Base-by-base conservation (phyloP, 2,797 vertebrate genomes). In the Pantherophis alleghaniensis region DNA sequence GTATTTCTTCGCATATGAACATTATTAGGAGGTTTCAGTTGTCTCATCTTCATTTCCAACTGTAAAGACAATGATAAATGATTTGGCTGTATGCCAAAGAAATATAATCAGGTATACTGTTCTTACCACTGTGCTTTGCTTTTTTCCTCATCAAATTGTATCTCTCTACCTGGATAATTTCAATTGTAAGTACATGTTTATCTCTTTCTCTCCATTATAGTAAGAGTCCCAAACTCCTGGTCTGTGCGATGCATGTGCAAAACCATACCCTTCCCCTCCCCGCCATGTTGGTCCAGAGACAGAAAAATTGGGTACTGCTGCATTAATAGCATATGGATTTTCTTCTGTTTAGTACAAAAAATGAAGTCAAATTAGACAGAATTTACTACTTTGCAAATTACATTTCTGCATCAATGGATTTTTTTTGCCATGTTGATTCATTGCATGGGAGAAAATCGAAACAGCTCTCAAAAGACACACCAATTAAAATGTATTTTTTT, bases 1-100 rank as follows among this genome's bases (percentile, higher is more conserved):
- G 97, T 97, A 86, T 93, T 97, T 92, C 95, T 98, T 61, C 97
- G 96, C 4, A 95, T 0, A 0, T 93, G 90, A 53, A 90, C 93
- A 57, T 90, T 86, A 26, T 93, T 88, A 0, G 98, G 97, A 79
- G 96, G 97, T 93, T 98, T 99, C 32, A 97, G 92, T 32, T 98
- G 96, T 16, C 93, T 95, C 87, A 96, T 98, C 95, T 95, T 98
- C 60, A 95, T 94, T 47, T 95, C 96, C 91, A 92, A 24, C 98
- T 99, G 92, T 90, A 94, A 95, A 57, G 14, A 91, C 3, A 66
- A 9, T 61, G 91, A 51, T 11, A 91, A 7, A 57, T 7, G 18
- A 74, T 53, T 63, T n/a, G 55, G 32, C 47, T 32, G 20, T n/a
- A 13, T 11, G 42, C 47, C 9, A 92, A 26, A 42, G 7, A 83